Conservation (phyloP, 2,113 vertebrate genomes). For the Alethe diademata region DNA sequence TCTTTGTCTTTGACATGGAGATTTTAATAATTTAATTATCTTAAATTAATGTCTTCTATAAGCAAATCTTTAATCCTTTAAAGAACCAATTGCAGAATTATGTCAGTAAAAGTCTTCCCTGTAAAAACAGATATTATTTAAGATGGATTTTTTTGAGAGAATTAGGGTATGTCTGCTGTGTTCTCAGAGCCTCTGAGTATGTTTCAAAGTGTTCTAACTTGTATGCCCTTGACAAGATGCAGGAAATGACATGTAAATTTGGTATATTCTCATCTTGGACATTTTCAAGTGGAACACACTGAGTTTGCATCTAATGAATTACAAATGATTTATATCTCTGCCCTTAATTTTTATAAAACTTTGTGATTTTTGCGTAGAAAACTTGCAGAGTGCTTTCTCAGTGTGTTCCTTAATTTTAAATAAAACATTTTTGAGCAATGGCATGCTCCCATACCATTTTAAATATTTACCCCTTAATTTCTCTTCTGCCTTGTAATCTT, state of each 20-base stretch:
- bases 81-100: neutral
- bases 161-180: neutral
- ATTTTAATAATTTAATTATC: slow-evolving; percentile 48
- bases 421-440: neutral
- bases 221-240: neutral
- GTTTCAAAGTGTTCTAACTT: neutral
- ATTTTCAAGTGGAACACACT: neutral
- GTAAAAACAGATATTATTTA: neutral
- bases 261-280: neutral
- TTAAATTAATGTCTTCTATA: slow-evolving; percentile 38
- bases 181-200: neutral
- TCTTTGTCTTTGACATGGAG: slow-evolving; percentile 18
- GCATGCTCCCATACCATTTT: neutral
- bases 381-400: neutral
- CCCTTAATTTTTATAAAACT: neutral
- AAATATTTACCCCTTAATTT: neutral
- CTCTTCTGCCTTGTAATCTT: neutral
- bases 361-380: neutral
- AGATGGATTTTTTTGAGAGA: neutral
- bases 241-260: neutral
- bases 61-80: slow-evolving; percentile 24
- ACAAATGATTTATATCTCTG: neutral
- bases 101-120: neutral
- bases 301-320: neutral
- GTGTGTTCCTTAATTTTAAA: neutral